Base-by-base conservation (phyloP, 2,888 invertebrate species). In the Idaea biselata region DNA sequence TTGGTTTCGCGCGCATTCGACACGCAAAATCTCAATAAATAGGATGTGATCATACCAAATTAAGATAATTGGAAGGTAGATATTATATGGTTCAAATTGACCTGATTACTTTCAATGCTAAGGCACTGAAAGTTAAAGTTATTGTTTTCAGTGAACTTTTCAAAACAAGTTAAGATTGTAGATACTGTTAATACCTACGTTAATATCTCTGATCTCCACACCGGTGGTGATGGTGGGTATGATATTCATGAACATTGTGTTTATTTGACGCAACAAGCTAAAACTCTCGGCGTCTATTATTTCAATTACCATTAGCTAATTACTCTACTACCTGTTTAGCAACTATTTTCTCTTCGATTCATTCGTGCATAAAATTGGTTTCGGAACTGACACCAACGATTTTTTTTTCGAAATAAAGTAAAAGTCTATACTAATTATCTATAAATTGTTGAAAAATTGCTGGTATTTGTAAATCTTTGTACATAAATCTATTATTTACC, bases 1-100 rank as follows among this genome's bases (percentile, higher is more conserved):
- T 81, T 77, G 74, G 78, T 86, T 90, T 89, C 87, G 87, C 88
- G 89, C 88, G 87, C 84, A 86, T 83, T 87, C 76, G 75, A 78
- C 70, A 77, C 73, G 78, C 66, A 60, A 68, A 68, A 68, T 64
- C 67, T 68, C 8, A 56, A 56, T 60, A 60, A 58, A 66, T 65
- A 53, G 58, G 66, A 63, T 60, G 63, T 64, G 67, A 65, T 66
- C 60, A 54, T 65, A 63, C 66, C 61, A 64, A 63, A 59, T 62
- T 66, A 62, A 62, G 60, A 58, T 68, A 62, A 66, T 64, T 66
- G 65, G 57, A 58, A 58, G 60, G 56, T 64, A 55, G 60, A 66
- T 31, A 60, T 25, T 25, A 25, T 25, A 25, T 60, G 63, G 58
- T 63, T 68, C 59, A 64, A 68, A 65, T 62, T 69, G 64, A 64